phyloP scores from a whole-genome alignment of 2,113 vertebrate genomes.

The Daphoenositta chrysoptera region DNA sequence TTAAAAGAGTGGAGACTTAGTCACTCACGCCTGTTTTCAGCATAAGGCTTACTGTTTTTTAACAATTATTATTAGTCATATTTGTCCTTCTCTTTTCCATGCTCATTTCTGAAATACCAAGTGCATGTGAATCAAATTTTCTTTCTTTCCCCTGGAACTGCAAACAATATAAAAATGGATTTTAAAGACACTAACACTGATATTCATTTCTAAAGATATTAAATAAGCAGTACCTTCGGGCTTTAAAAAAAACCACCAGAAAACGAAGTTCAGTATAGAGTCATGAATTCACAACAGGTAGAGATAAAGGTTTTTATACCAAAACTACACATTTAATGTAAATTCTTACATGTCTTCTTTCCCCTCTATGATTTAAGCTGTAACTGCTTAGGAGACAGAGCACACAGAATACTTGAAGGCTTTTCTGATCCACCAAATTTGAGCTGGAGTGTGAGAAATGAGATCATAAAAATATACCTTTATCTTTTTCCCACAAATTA shows the following conservation, averaged over 20 bases:
- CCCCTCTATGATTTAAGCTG: neutral
- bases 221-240: neutral
- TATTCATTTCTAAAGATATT: neutral
- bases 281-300: neutral
- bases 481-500: neutral
- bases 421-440: neutral
- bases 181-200: neutral
- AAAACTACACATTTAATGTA: neutral
- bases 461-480: neutral
- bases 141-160: neutral
- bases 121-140: neutral
- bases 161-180: neutral
- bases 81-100: neutral
- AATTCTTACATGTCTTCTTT: neutral
- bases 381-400: neutral
- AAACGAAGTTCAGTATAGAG: neutral
- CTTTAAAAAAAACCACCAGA: neutral
- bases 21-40: neutral
- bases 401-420: neutral
- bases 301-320: neutral
- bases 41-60: neutral
- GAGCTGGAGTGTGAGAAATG: neutral
- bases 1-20: neutral
- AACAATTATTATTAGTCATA: neutral
- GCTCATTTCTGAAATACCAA: neutral